Base-by-base conservation (phyloP, 2,113 vertebrate genomes). In the Cephalopterus ornatus region DNA sequence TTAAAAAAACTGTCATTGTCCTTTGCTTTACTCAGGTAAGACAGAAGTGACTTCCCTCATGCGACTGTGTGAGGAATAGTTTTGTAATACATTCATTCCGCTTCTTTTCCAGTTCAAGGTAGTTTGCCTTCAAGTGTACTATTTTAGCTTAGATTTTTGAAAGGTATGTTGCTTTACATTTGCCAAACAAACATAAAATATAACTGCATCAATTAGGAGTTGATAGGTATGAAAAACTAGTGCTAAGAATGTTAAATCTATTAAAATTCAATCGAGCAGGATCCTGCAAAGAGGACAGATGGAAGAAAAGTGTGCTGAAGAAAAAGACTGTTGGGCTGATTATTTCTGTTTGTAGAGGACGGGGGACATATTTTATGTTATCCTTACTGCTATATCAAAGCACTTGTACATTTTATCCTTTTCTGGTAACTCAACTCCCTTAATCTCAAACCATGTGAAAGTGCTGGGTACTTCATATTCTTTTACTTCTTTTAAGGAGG, bases 141-240 rank as follows among this genome's bases (percentile, higher is more conserved):
- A 35, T 93, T 97, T 93, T 97, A 96, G 90, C 88, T 95, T 95
- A 95, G 95, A 85, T 92, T 96, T 98, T 97, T 96, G 94, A 96
- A 97, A 93, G 89, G 42, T 95, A 8, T 2, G 32, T 85, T 97
- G 88, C 61, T 96, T 97, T 94, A 96, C 71, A 68, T 96, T 97
- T 96, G 85, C 85, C 93, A 96, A 96, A 49, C 93, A 94, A 97
- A 93, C 85, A 81, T 91, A 96, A 97, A 97, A 85, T 95, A 68
- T 70, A 97, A 79, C 85, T 95, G 86, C 93, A 96, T 96, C 97
- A 95, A 59, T 96, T 97, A 96, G 80, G 89, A 96, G 74, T 83
- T 79, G 84, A 94, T 94, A 96, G 92, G 86, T 97, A 94, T 94
- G 95, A 93, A 97, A 97, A 97, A 88, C n/a, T 71, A 96, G 72